Conservation (phyloP, 2,113 vertebrate genomes). For the Plecturocebus donacophilus region DNA sequence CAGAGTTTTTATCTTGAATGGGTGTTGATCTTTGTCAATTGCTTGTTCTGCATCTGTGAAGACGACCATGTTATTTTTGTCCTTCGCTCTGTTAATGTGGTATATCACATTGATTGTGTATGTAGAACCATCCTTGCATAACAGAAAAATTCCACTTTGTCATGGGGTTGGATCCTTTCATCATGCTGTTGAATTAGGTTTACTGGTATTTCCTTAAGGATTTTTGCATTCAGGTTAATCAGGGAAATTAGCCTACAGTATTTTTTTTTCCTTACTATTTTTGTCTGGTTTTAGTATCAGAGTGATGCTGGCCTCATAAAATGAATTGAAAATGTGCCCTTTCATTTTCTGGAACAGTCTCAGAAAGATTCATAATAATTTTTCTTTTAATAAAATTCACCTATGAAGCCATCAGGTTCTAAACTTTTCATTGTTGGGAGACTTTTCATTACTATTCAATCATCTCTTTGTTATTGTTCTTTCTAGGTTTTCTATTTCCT, state of each 20-base stretch:
- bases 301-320: neutral
- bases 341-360: neutral
- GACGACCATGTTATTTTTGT: neutral
- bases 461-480: neutral
- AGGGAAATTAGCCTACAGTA: neutral
- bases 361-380: neutral
- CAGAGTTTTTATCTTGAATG: neutral
- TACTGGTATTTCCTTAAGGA: neutral
- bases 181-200: neutral
- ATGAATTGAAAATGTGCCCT: neutral
- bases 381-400: neutral
- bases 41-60: neutral
- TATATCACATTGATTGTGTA: neutral
- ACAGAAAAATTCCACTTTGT: neutral
- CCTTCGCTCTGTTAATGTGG: neutral
- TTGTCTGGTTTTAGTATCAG: neutral
- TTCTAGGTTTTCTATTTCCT: neutral
- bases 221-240: neutral
- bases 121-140: neutral
- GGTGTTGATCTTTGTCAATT: neutral
- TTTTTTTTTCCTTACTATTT: neutral
- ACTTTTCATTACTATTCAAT: neutral
- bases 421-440: neutral
- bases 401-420: neutral
- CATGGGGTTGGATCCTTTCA: no score